Evolutionary conservation across 2,113 vertebrate species (phyloP), one percentile per base, ranked within the genome.

Genomic region (Ascaphus truei): DNA sequence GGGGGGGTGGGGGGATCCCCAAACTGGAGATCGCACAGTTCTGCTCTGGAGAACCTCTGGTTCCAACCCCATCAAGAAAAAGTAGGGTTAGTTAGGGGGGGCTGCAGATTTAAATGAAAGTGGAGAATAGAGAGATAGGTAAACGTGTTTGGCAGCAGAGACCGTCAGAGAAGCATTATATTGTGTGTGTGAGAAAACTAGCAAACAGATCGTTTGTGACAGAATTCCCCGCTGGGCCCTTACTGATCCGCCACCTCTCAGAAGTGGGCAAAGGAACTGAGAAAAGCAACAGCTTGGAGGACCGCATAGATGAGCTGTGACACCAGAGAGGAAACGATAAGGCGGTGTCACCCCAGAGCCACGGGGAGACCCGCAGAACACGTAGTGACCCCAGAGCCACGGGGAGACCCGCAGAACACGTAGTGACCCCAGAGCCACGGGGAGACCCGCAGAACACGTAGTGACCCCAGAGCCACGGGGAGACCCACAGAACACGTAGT

Each of bases 261-360:
- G n/a, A 26, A 36, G 47, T 39, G 11, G 30, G 26, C 48, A 37
- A 27, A n/a, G n/a, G 33, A 52, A 48, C 62, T 27, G 30, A 26
- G 47, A 50, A 64, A 64, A 39, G 43, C 33, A 39, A 37, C 15
- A 64, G 47, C 16, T 31, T 33, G 41, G 23, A 56, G 39, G 7
- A 57, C 18, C 31, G 51, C 1, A 5, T 68, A 57, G 48, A 68
- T 58, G 65, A 68, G 41, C 39, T 68, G 52, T 48, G 65, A 68
- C 64, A 47, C 36, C 11, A 29, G 39, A 39, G 16, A 57, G 48
- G 22, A 45, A 58, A 36, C 57, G 41, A 68, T 36, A 48, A 48
- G 20, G 65, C 20, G 18, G 30, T 68, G 53, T 57, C 64, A 58
- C 57, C 31, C 26, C 26, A 11, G n/a, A 31, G 39, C 26, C 30